Evolutionary conservation across 2,888 invertebrate genomes (phyloP), one percentile per base, ranked within the genome.

Genomic region (Eubasilissa splendida): DNA sequence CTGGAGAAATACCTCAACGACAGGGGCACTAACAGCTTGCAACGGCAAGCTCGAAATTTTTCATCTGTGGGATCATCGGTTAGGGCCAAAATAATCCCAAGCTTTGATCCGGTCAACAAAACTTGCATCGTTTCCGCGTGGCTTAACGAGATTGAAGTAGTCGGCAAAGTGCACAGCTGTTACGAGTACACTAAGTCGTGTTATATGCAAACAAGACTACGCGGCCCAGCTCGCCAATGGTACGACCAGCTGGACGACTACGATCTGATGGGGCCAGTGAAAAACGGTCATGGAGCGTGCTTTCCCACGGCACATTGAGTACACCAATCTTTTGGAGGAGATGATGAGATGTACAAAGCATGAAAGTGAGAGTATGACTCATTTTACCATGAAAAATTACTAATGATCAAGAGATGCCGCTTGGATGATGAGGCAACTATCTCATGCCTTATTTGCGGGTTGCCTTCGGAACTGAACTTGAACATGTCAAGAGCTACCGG

Each of bases 91-190:
- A 22, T 73, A 4, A 54, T 73, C 22, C 73, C 73, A 4, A 12
- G 7, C 58, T 73, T 73, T 31, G 73, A 73, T 33, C 73, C 73
- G 14, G 73, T 4, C 66, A 33, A 3, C 42, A 22, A 66, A 22
- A 14, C 1, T 5, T 66, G n/a, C 8, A 14, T 2, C 7, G 84
- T 85, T 0, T 79, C n/a, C 4, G 80, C 82, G 0, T 86, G 85
- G 85, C 52, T 85, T 11, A 84, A 85, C 58, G 86, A 85, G 77
- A 85, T 86, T 50, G 86, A 85, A 22, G 85, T 85, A 54, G 81
- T 86, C 0, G 86, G 85, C 0, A 84, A 85, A 10, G 82, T 86
- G 1, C 85, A 85, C 71, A 85, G 83, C 0, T 85, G 85, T 85
- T 54, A 71, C 50, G 58, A 81, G 5, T 79, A 82, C 63, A 70